Base-by-base conservation (phyloP, 1,140 invertebrate species). In the Nephila pilipes region DNA sequence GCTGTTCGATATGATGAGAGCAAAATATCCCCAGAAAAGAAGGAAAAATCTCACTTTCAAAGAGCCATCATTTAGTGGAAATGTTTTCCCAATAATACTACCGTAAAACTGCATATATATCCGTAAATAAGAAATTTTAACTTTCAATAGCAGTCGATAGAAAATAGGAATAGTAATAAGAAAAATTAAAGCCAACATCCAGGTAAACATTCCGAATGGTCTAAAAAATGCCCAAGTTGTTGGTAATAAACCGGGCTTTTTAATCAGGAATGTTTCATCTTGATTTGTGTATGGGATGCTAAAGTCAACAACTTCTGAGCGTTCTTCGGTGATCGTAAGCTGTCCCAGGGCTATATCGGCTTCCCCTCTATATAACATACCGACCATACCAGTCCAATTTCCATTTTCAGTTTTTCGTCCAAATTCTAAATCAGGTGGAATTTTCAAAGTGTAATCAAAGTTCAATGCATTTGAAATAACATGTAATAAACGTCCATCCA, bases 381-480 rank as follows among this genome's bases (percentile, higher is more conserved):
- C 87, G 55, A 94, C 32, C 65, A 87, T 91, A 20, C 94, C 87
- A 83, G 85, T 36, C 32, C 54, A 85, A 63, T 36, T 63, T 55
- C 46, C 85, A 81, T 87, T 79, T 58, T 25, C 22, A 60, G 57
- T 18, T 46, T 79, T 90, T 10, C 16, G 4, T 29, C 63, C 55
- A 58, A 12, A 65, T 6, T 18, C 58, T 18, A 29, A 58, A 29
- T 75, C 54, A 32, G 36, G n/a, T 22, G 69, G 54, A 54, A 60
- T 16, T 16, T 12, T 79, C 22, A 36, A 8, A 29, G 5, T 54
- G 20, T 90, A 57, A 25, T 55, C 38, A 87, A 83, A 92, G 4
- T 58, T 54, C 12, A 75, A 25, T 80, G 18, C 65, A 63, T 69
- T 25, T 32, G 89, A 90, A 18, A 75, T 36, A 22, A 80, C 16